Evolutionary conservation across 1,140 invertebrate genomes (phyloP).

Genomic region (Vollenhovia emeryi): DNA sequence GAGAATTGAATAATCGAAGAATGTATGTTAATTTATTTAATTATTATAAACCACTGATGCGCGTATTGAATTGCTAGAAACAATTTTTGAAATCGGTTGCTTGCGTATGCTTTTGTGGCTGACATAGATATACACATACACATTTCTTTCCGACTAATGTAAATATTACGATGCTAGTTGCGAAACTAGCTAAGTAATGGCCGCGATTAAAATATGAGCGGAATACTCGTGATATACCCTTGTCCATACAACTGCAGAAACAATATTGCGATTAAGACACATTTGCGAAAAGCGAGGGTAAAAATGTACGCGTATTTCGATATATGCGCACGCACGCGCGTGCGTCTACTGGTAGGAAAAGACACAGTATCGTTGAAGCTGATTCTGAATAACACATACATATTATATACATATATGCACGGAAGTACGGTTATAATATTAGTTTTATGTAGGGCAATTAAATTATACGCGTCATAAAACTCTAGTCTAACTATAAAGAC

Average conservation of each 20-base stretch:
- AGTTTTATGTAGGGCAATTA: conserved; percentile 13
- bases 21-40: neutral
- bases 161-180: conserved; percentile 34
- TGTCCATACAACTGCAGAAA: no score
- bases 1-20: neutral
- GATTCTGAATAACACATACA: neutral
- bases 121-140: neutral
- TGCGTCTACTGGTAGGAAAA: neutral
- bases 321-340: neutral
- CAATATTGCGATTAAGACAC: neutral
- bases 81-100: neutral
- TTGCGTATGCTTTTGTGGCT: neutral
- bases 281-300: conserved; percentile 4
- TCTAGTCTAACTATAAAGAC: conserved; percentile 2
- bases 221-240: neutral
- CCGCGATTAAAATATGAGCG: neutral
- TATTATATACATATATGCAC: neutral
- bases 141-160: conserved; percentile 19
- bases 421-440: conserved; percentile 27
- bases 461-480: conserved; percentile 22
- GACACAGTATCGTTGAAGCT: neutral
- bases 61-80: neutral
- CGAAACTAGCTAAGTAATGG: conserved; percentile 18
- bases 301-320: neutral
- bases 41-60: neutral